These are phyloP conservation scores for Eira barbara DNA, from an alignment of 2,113 vertebrate species.

Conservation along the genomic window DNA sequence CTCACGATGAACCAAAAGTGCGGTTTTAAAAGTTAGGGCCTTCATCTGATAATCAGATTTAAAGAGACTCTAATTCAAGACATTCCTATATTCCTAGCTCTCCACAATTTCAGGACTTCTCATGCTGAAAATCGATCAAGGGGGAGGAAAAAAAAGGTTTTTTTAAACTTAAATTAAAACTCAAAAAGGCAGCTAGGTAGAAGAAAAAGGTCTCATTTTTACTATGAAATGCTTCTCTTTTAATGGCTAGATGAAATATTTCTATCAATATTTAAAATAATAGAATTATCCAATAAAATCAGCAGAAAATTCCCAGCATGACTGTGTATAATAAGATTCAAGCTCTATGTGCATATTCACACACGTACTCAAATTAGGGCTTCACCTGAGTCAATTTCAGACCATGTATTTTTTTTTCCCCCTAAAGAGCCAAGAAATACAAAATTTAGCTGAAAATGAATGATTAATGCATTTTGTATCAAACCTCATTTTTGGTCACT, in stretches of 20 bases:
- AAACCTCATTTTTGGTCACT: not conserved
- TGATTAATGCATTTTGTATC: not conserved
- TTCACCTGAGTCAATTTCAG: not conserved
- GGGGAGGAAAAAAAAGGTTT: too few relatives aligned
- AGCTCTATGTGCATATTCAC: not conserved
- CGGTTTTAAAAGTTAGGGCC: constrained; percentile 12
- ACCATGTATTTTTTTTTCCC: not conserved
- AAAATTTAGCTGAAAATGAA: not conserved
- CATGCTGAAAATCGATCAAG: not conserved
- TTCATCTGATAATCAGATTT: not conserved
- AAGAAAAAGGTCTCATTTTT: constrained; percentile 5
- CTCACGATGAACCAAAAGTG: constrained; percentile 34
- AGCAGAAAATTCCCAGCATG: not conserved
- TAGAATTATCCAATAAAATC: not conserved
- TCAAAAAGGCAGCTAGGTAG: not conserved
- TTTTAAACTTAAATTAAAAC: not conserved
- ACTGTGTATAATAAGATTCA: not conserved
- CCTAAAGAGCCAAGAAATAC: not conserved
- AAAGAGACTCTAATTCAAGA: not conserved
- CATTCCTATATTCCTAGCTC: not conserved
- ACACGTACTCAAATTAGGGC: not conserved
- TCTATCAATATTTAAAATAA: constrained; percentile 7
- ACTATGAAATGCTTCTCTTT: not conserved
- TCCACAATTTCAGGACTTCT: not conserved
- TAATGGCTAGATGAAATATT: not conserved